Percentiles rank a stretch among this genome's conserved stretches.
phyloP scores from a whole-genome alignment of 2,888 invertebrate species.

The Caenorhabditis zanzibari region DNA sequence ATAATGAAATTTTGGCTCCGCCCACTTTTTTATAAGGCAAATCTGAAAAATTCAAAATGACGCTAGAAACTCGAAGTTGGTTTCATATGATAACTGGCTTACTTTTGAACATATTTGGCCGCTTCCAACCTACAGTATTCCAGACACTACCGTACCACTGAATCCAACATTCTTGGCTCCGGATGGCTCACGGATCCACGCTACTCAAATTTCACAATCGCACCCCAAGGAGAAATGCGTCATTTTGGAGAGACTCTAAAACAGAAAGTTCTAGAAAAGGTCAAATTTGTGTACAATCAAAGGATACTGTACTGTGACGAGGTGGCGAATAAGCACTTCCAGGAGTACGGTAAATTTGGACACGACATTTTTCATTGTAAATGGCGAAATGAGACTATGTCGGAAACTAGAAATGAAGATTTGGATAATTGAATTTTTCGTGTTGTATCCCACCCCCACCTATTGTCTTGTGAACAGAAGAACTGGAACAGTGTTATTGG shows the following conservation, averaged over 20 bases:
- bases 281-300: conserved; percentile 46
- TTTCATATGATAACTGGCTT: no score
- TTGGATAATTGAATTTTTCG: no score
- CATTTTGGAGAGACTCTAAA: conserved; percentile 29
- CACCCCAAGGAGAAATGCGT: not conserved
- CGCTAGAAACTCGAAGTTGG: no score
- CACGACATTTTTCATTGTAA: conserved; percentile 46
- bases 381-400: conserved; percentile 26
- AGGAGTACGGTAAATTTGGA: conserved; percentile 45
- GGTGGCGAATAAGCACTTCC: conserved; percentile 20
- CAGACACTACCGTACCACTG: conserved; percentile 30
- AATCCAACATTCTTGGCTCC: conserved; percentile 12
- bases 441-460: no score
- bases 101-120: no score
- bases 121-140: no score
- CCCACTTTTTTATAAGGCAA: no score
- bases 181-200: conserved; percentile 4
- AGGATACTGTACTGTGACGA: conserved; percentile 33
- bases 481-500: no score
- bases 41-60: no score
- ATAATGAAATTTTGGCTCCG: no score
- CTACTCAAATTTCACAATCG: not conserved
- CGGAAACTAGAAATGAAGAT: no score
- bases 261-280: conserved; percentile 17
- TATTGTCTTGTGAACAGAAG: no score